A percentile compares a stretch with the other conserved stretches of the same genome.
Evolutionary conservation across 2,113 vertebrate species (phyloP).

Genomic region (Struthio camelus): DNA sequence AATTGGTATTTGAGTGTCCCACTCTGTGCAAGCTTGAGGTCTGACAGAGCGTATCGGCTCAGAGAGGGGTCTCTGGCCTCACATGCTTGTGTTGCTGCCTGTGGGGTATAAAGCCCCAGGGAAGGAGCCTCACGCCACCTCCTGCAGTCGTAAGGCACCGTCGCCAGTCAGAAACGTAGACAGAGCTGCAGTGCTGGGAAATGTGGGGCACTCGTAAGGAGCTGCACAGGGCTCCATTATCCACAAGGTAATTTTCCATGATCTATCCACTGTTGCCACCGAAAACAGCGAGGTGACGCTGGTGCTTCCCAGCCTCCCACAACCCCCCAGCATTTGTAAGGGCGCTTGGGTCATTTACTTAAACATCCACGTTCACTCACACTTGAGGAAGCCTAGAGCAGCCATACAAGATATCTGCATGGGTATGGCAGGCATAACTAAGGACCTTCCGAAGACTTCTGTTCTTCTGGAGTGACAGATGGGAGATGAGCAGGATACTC

Average conservation of each 20-base stretch:
- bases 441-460: background rate
- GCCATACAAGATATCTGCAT: background rate
- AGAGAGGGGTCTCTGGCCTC: background rate
- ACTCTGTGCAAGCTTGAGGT: background rate
- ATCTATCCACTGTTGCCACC: background rate
- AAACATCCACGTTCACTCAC: background rate
- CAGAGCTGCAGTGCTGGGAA: background rate
- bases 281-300: background rate
- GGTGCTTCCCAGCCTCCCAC: background rate
- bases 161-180: background rate
- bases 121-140: background rate
- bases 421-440: background rate
- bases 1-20: background rate
- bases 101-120: background rate
- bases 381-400: background rate
- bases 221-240: background rate
- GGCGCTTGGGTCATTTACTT: background rate
- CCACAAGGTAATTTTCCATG: background rate
- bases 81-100: background rate
- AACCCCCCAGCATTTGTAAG: background rate
- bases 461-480: background rate
- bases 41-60: background rate
- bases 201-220: background rate
- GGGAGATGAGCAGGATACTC: background rate
- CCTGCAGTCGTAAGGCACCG: accelerated